These are phyloP conservation scores for Amphiduros pacificus DNA, from an alignment of 2,888 invertebrate genomes.

Conservation along the genomic window DNA sequence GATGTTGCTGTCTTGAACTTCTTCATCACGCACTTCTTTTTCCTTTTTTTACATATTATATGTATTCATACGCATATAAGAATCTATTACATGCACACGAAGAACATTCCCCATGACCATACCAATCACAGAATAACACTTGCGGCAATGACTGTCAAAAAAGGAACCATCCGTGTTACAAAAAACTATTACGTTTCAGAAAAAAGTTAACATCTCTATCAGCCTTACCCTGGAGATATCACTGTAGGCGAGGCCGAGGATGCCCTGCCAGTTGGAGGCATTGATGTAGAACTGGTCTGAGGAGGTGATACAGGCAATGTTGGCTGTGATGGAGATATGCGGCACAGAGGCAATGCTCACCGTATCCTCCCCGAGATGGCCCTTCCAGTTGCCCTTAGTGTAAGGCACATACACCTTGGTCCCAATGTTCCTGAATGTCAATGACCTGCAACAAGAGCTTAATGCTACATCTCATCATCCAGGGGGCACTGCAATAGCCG, in stretches of 20 bases:
- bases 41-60: too few species aligned
- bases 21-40: too few species aligned
- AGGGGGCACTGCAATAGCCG: too few species aligned
- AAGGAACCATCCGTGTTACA: too few species aligned
- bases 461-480: too few species aligned
- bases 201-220: background rate
- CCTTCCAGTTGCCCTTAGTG: slow-evolving; percentile 67
- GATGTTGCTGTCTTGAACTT: too few species aligned
- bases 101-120: too few species aligned
- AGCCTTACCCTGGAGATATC: slow-evolving; percentile 47
- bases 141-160: too few species aligned
- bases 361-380: slow-evolving; percentile 63
- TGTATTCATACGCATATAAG: too few species aligned
- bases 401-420: slow-evolving; percentile 61
- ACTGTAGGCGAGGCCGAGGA: slow-evolving; percentile 67
- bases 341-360: slow-evolving; percentile 60
- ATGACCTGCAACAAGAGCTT: slow-evolving; percentile 48
- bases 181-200: too few species aligned
- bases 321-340: slow-evolving; percentile 60
- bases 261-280: slow-evolving; percentile 69
- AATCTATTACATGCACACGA: too few species aligned
- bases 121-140: too few species aligned
- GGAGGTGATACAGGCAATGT: slow-evolving; percentile 66
- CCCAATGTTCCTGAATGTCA: slow-evolving; percentile 54
- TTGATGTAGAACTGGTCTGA: slow-evolving; percentile 68